Percentiles rank a stretch among this genome's conserved stretches.
Evolutionary conservation across 2,113 vertebrate species (phyloP).

Genomic region (Myocastor coypus): DNA sequence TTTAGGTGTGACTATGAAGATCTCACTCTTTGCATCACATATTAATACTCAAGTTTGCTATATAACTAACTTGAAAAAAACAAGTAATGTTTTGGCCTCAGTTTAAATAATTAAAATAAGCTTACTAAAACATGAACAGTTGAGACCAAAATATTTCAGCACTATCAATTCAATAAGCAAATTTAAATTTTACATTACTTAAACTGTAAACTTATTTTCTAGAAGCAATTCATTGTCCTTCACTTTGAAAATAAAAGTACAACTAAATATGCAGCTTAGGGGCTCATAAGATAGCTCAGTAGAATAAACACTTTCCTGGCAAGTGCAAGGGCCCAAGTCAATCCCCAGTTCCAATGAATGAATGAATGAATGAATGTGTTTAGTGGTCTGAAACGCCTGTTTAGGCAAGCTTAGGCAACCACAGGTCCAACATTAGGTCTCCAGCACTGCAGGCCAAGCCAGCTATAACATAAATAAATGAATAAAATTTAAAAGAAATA

Average conservation of each 20-base stretch:
- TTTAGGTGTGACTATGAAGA: background rate
- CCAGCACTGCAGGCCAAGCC: too few species aligned
- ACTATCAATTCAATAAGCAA: background rate
- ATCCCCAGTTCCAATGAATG: too few species aligned
- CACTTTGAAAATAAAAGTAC: conserved; percentile 12
- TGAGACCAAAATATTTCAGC: conserved; percentile 18
- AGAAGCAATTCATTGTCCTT: background rate
- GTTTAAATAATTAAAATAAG: conserved; percentile 2
- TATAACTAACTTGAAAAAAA: background rate
- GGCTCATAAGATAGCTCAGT: too few species aligned
- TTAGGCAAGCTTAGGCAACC: too few species aligned
- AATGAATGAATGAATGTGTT: too few species aligned
- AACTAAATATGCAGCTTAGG: background rate
- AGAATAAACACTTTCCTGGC: too few species aligned
- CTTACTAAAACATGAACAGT: background rate
- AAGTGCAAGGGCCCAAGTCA: too few species aligned
- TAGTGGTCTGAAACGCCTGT: too few species aligned
- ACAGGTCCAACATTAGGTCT: too few species aligned
- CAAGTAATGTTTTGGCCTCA: background rate
- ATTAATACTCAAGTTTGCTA: background rate
- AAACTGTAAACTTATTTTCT: conserved; percentile 2
- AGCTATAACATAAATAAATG: too few species aligned
- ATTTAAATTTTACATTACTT: conserved; percentile 6
- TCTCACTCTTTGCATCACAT: background rate
- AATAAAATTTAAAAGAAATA: too few species aligned